Evolutionary conservation across 1,140 invertebrate genomes (phyloP), one percentile per base, ranked within the genome.

Genomic region (Pogonognathellus flavescens): DNA sequence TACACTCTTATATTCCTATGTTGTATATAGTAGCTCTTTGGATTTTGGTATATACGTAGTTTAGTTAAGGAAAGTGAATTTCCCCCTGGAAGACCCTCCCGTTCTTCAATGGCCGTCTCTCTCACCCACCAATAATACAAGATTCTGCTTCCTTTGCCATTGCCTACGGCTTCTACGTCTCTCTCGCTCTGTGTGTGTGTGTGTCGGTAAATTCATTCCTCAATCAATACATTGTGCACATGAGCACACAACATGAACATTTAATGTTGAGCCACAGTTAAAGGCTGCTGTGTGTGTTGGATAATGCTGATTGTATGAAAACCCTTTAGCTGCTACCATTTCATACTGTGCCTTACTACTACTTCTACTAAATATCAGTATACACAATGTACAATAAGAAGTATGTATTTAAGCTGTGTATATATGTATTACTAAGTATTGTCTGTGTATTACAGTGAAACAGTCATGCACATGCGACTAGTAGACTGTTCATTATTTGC

Each of bases 81-180:
- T 76, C 70, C 70, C 70, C 31, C 5, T 76, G 70, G 16, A 85
- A 60, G 84, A 81, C 53, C 86, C 86, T 84, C 86, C 86, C 84
- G 86, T 85, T 87, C 84, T 53, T 52, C 84, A 81, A 87, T 87
- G 86, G 86, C 86, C 84, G 86, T 59, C 82, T 70, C 25, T 16
- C 1, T 41, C 57, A 72, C 80, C 86, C 81, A 84, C 86, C 86
- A 86, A 86, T 86, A 83, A 86, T 86, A 76, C 85, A 86, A 49
- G 20, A 25, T 59, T 80, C 22, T 18, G 49, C 49, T 82, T 82
- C 55, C 53, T 70, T 76, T 76, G 70, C 70, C 41, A 76, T 76
- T 76, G 70, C 70, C 70, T 76, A 41, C 70, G 70, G 70, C 70
- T 76, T 76, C 70, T 76, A 62, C 49, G 41, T 72, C 82, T 50